Percentiles rank a stretch among this genome's conserved stretches.
phyloP scores from a whole-genome alignment of 2,797 vertebrate species.

The Gallinago stenura region DNA sequence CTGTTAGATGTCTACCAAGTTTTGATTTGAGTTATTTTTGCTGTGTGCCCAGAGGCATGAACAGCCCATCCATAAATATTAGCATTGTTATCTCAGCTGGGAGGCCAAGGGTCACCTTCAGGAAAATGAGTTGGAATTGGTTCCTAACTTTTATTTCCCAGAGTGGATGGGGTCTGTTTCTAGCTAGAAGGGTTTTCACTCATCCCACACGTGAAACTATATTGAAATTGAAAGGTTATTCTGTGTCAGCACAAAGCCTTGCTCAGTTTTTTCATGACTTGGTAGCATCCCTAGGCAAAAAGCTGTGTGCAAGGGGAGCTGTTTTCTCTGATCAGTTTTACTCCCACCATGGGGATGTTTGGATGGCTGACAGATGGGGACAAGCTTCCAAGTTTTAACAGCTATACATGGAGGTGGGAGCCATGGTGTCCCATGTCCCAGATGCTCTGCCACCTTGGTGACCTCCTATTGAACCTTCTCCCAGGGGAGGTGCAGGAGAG shows the following conservation, averaged over 20 bases:
- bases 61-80: constrained; percentile 56
- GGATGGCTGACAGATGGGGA: background rate
- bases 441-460: accelerated
- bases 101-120: constrained; percentile 58
- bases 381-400: background rate
- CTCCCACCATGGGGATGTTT: accelerated
- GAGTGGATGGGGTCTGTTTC: constrained; percentile 16
- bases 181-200: constrained; percentile 24
- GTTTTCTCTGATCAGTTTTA: background rate
- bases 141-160: constrained; percentile 56
- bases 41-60: constrained; percentile 57
- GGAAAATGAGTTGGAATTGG: constrained; percentile 54
- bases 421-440: accelerated
- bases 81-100: constrained; percentile 69
- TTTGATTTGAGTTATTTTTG: constrained; percentile 59
- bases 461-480: background rate
- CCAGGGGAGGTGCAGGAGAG: background rate
- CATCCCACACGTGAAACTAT: background rate
- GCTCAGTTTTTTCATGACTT: background rate
- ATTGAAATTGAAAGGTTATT: constrained; percentile 3
- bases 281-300: background rate
- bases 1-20: constrained; percentile 30
- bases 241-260: background rate
- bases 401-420: background rate
- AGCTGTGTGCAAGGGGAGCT: background rate